Conservation (phyloP, 64 coral and sea anemone species). For the Pocillopora verrucosa region DNA sequence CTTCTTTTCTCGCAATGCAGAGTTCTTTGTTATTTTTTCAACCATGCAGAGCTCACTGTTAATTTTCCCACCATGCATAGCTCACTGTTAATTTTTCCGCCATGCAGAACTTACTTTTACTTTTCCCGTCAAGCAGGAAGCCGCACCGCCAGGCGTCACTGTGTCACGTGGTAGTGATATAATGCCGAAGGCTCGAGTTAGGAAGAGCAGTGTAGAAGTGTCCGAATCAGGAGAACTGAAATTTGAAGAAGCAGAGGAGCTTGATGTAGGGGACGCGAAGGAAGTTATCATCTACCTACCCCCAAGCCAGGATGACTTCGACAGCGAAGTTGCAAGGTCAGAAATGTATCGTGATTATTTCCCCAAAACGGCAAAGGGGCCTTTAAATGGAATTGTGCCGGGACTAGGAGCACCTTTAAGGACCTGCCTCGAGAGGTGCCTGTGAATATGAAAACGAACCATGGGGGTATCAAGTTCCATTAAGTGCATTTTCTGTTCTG, state of each 20-base stretch:
- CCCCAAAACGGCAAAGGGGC: too few relatives aligned
- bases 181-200: not conserved
- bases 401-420: not conserved
- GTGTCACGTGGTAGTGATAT: constrained; percentile 82
- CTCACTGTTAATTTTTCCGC: too few relatives aligned
- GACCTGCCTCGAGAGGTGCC: not conserved
- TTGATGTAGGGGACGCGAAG: constrained; percentile 80
- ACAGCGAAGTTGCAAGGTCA: constrained; percentile 90
- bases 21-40: too few relatives aligned
- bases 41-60: too few relatives aligned
- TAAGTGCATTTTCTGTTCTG: not conserved
- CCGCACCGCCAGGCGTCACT: constrained; percentile 44
- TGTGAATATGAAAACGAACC: not conserved
- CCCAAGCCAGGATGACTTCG: constrained; percentile 80
- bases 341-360: not conserved
- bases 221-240: constrained; percentile 64
- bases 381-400: not conserved
- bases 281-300: constrained; percentile 95
- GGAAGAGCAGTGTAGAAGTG: constrained; percentile 40
- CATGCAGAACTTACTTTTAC: too few relatives aligned
- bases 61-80: too few relatives aligned
- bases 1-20: too few relatives aligned
- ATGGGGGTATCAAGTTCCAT: not conserved
- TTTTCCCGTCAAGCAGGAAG: not conserved
- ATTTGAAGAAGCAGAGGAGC: constrained; percentile 71